phyloP scores from a whole-genome alignment of 2,888 invertebrate species.

The Rhaphigaster nebulosa region DNA sequence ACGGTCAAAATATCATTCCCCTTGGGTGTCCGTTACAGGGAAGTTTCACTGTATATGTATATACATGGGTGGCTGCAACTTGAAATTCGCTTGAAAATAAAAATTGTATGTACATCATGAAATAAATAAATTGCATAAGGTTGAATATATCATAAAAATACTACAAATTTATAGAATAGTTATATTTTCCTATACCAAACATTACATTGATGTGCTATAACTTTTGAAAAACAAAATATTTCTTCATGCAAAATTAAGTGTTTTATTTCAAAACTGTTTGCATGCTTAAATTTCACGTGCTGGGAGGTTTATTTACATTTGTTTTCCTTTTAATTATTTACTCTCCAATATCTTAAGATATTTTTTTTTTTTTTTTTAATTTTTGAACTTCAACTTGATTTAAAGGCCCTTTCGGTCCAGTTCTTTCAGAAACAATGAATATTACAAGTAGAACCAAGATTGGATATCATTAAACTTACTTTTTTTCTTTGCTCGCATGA shows the following conservation, averaged over 20 bases:
- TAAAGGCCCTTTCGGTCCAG: not conserved
- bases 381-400: not conserved
- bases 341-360: not conserved
- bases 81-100: not conserved
- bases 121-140: not conserved
- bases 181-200: not conserved
- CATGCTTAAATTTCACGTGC: constrained; percentile 14
- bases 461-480: not conserved
- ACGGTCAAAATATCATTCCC: no score
- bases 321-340: not conserved
- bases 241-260: not conserved
- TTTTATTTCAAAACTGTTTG: not conserved
- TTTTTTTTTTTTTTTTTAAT: not conserved
- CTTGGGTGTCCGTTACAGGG: no score
- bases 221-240: not conserved
- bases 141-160: not conserved
- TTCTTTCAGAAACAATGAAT: not conserved
- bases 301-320: constrained; percentile 21
- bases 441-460: not conserved
- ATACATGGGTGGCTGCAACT: not conserved
- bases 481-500: not conserved
- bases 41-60: no score
- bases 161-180: not conserved
- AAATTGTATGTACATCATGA: not conserved
- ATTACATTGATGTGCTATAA: not conserved